These are phyloP conservation scores for Monomorium pharaonis DNA, from an alignment of 1,140 invertebrate species.

Conservation along the genomic window DNA sequence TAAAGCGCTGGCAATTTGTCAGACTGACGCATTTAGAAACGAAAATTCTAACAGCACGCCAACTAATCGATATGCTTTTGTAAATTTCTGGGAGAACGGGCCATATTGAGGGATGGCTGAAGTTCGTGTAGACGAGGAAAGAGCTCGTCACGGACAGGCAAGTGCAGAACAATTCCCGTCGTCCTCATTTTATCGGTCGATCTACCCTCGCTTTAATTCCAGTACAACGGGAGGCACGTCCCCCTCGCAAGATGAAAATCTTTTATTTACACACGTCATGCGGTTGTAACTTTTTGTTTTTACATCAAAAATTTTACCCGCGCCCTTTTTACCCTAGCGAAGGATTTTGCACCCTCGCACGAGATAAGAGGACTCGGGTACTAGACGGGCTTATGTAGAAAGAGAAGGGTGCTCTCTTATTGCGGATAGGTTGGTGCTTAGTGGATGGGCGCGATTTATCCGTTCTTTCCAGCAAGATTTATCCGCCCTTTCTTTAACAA, in stretches of 20 bases:
- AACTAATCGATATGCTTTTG: slow-evolving; percentile 28
- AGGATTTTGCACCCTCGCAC: slow-evolving; percentile 4
- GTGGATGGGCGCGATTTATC: slow-evolving; percentile 54
- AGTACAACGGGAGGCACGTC: neutral
- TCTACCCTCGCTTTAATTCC: slow-evolving; percentile 42
- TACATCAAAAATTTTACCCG: slow-evolving; percentile 21
- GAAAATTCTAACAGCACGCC: neutral
- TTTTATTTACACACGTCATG: slow-evolving; percentile 38
- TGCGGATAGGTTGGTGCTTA: slow-evolving; percentile 37
- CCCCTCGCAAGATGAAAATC: slow-evolving; percentile 6
- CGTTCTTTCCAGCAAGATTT: slow-evolving; percentile 47
- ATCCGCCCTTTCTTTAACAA: slow-evolving; percentile 33
- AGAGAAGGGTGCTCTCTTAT: neutral
- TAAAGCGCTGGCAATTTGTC: neutral
- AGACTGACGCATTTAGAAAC: neutral
- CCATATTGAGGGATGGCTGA: neutral
- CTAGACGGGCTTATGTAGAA: slow-evolving; percentile 1
- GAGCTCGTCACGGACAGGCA: slow-evolving; percentile 12
- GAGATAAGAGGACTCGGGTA: neutral
- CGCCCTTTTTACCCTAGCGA: neutral
- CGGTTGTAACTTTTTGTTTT: slow-evolving; percentile 28
- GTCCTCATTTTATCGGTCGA: slow-evolving; percentile 31
- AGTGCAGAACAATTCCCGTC: slow-evolving; percentile 36
- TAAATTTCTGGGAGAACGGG: slow-evolving; percentile 11
- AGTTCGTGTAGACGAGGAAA: slow-evolving; percentile 7